Conservation (phyloP, 1,140 invertebrate species). For the Cephus cinctus region DNA sequence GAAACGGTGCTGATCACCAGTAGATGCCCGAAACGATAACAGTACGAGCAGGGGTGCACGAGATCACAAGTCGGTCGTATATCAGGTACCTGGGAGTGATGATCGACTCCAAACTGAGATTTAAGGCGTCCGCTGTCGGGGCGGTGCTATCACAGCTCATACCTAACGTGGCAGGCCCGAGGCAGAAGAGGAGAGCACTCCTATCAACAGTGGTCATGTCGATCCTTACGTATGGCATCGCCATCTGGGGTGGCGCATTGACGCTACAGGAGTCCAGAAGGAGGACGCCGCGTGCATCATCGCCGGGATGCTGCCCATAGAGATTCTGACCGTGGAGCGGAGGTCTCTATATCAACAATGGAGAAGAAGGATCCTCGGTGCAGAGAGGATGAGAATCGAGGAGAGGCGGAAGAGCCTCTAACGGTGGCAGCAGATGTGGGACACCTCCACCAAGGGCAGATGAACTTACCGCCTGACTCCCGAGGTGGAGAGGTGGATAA, state of each 20-base stretch:
- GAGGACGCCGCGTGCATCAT: conserved; percentile 11
- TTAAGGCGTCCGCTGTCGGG: background rate
- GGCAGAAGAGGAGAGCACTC: conserved; percentile 1
- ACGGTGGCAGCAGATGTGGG: conserved; percentile 4
- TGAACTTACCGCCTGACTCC: too few species aligned
- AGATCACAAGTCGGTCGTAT: too few species aligned
- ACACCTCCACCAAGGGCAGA: background rate
- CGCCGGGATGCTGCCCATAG: conserved; percentile 20
- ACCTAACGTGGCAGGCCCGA: conserved; percentile 7
- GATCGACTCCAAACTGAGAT: conserved; percentile 1
- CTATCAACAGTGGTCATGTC: conserved; percentile 3
- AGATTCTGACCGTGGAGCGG: conserved; percentile 16
- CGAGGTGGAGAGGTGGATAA: conserved; percentile 13
- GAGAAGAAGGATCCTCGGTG: background rate
- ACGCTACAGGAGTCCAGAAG: background rate
- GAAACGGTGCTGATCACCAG: conserved; percentile 13
- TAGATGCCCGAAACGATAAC: too few species aligned
- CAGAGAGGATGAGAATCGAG: conserved; percentile 5
- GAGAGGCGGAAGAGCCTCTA: conserved; percentile 1
- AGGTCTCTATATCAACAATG: background rate
- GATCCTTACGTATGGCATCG: background rate
- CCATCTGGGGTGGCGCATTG: conserved; percentile 10
- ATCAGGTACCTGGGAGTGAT: conserved; percentile 11
- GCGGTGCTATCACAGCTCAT: conserved; percentile 4
- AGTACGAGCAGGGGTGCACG: too few species aligned